Conservation (phyloP, 2,113 vertebrate species). For the Bubo blakistoni region DNA sequence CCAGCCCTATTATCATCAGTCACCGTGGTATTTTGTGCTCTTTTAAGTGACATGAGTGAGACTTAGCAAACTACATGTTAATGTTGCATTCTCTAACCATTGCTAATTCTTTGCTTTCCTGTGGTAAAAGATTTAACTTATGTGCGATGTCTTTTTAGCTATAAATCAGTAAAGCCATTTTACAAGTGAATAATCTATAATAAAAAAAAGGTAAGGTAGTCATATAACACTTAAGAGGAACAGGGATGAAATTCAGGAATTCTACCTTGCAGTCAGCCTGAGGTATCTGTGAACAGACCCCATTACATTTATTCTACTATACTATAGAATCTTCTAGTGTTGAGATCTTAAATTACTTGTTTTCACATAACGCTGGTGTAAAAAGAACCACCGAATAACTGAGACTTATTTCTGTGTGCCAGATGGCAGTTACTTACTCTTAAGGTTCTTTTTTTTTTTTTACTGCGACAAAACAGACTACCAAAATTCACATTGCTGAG, state of each 20-base stretch:
- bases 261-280: not conserved
- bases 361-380: not conserved
- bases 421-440: not conserved
- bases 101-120: not conserved
- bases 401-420: not conserved
- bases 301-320: not conserved
- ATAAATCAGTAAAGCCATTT: not conserved
- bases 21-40: not conserved
- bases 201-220: not conserved
- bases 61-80: not conserved
- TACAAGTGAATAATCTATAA: not conserved
- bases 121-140: not conserved
- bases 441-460: not conserved
- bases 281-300: not conserved
- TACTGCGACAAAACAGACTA: not conserved
- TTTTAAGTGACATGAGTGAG: not conserved
- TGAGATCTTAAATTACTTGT: not conserved
- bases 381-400: not conserved
- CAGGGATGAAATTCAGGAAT: not conserved
- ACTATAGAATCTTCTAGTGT: not conserved
- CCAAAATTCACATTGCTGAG: not conserved
- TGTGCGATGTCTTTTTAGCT: not conserved
- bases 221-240: not conserved
- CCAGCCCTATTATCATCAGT: not conserved
- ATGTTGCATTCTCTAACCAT: not conserved